phyloP scores from a whole-genome alignment of 2,797 vertebrate genomes.

The Leptoclinus maculatus region DNA sequence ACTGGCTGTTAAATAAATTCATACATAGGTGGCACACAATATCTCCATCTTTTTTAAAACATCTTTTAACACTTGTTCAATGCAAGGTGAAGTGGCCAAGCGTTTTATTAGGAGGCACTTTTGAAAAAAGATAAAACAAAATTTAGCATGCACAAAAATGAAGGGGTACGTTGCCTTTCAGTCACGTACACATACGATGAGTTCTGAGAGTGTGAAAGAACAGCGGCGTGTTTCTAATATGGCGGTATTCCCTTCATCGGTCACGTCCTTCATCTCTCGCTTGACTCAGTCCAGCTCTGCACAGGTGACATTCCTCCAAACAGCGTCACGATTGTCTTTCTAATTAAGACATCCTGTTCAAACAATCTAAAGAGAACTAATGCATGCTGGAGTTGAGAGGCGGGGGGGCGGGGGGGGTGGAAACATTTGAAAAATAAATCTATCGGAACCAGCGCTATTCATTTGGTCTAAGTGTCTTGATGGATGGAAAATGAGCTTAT shows the following conservation, averaged over 20 bases:
- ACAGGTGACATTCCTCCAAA: slow-evolving; percentile 55
- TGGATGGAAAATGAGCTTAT: slow-evolving; percentile 96
- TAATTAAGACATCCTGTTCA: slow-evolving; percentile 81
- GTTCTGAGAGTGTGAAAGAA: slow-evolving; percentile 62
- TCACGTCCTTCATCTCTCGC: slow-evolving; percentile 57
- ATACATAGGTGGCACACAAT: slow-evolving; percentile 57
- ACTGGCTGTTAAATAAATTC: slow-evolving; percentile 64
- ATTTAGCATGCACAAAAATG: slow-evolving; percentile 75
- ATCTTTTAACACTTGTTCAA: slow-evolving; percentile 72
- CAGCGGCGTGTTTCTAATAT: slow-evolving; percentile 56
- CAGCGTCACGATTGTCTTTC: slow-evolving; percentile 58
- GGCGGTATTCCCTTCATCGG: slow-evolving; percentile 46
- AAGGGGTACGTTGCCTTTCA: slow-evolving; percentile 42
- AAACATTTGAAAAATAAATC: slow-evolving; percentile 82
- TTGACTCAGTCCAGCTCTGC: slow-evolving; percentile 58
- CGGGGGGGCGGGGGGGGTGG: slow-evolving; percentile 8
- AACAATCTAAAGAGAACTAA: slow-evolving; percentile 80
- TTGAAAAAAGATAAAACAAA: slow-evolving; percentile 75
- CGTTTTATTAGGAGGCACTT: slow-evolving; percentile 88
- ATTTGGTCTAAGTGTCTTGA: slow-evolving; percentile 96
- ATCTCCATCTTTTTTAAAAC: slow-evolving; percentile 43
- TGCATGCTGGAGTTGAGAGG: slow-evolving; percentile 72
- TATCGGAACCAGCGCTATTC: slow-evolving; percentile 90
- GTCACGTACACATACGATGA: slow-evolving; percentile 44
- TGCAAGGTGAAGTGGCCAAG: slow-evolving; percentile 80